phyloP scores from a whole-genome alignment of 2,797 vertebrate species.

The Notoglanidium macrostoma region DNA sequence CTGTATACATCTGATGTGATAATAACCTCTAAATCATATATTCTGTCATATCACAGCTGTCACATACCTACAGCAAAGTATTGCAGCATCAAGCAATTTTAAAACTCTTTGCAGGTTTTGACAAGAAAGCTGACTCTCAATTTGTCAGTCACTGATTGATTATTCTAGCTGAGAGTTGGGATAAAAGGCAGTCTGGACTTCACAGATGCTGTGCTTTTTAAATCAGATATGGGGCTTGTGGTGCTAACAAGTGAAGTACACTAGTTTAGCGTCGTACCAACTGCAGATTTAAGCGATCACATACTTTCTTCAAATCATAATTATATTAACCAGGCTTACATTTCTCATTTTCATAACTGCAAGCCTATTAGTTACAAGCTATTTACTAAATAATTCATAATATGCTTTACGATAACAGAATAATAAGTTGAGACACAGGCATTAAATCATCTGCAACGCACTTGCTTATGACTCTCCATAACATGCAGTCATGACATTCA shows the following conservation, averaged over 20 bases:
- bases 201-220: slow-evolving; percentile 18
- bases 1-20: slow-evolving; percentile 15
- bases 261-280: neutral
- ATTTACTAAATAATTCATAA: neutral
- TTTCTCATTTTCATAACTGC: neutral
- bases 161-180: slow-evolving; percentile 11
- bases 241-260: neutral
- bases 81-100: slow-evolving; percentile 16
- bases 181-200: slow-evolving; percentile 28
- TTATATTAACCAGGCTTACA: neutral
- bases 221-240: slow-evolving; percentile 2
- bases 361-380: neutral
- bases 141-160: slow-evolving; percentile 29
- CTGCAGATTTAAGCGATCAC: neutral
- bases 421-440: neutral
- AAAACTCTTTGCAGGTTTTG: slow-evolving; percentile 2
- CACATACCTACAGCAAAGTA: slow-evolving; percentile 10
- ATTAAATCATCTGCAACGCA: neutral
- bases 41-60: slow-evolving; percentile 27
- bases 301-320: neutral
- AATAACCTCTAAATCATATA: slow-evolving; percentile 3
- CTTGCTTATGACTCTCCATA: neutral
- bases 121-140: slow-evolving; percentile 22
- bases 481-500: neutral
- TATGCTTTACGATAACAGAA: neutral